These are phyloP conservation scores for Linurgus olivaceus DNA, from an alignment of 2,797 vertebrate species.

Conservation along the genomic window DNA sequence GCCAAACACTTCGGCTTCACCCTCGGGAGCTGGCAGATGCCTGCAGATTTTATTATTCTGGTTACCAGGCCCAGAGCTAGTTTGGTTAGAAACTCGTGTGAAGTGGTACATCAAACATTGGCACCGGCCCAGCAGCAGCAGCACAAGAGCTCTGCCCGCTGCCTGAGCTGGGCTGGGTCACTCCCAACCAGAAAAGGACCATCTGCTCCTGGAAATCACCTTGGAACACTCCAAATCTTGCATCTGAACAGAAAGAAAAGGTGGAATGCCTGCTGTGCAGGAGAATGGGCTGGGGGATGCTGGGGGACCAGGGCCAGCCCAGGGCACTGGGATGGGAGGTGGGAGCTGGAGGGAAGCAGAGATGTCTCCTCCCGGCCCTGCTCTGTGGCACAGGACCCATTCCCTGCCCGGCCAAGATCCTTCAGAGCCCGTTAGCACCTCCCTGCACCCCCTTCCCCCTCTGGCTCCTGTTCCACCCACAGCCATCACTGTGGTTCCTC, in stretches of 20 bases:
- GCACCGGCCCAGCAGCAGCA: conserved; percentile 33
- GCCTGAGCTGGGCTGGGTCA: background rate
- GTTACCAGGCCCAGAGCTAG: conserved; percentile 52
- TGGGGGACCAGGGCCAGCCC: background rate
- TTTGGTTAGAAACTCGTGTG: conserved; percentile 67
- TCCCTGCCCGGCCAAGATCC: background rate
- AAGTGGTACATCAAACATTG: conserved; percentile 76
- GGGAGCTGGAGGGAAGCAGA: background rate
- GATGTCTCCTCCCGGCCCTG: background rate
- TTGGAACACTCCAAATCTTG: background rate
- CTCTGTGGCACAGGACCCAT: accelerated
- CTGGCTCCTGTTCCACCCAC: background rate
- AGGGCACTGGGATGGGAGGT: background rate
- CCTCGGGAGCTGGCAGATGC: conserved; percentile 40
- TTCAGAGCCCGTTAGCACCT: background rate
- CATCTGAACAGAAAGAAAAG: background rate
- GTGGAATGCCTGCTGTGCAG: background rate
- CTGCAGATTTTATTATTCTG: conserved; percentile 43
- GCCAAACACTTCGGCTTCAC: conserved; percentile 27
- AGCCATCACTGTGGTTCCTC: accelerated
- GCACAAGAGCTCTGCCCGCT: conserved; percentile 14
- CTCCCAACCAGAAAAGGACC: background rate
- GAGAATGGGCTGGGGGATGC: background rate
- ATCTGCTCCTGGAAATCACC: conserved; percentile 56
- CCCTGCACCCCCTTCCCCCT: background rate